Percentiles rank a stretch among this genome's conserved stretches.
Evolutionary conservation across 2,113 vertebrate species (phyloP).

Genomic region (Bostrychus sinensis): DNA sequence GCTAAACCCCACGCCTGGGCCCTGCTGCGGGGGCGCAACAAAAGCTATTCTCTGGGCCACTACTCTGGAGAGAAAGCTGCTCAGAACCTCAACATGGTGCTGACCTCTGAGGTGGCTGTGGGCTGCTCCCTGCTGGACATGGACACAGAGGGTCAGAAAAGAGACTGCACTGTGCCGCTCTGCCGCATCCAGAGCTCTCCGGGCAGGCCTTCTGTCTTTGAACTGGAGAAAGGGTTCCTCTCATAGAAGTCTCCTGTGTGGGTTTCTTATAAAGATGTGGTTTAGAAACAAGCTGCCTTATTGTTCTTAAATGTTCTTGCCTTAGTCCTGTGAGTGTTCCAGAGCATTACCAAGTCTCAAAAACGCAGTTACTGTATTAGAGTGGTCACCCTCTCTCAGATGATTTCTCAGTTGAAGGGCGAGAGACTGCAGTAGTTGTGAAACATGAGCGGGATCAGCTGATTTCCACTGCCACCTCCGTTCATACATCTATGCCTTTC

Average conservation of each 20-base stretch:
- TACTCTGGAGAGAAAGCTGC: slow-evolving; percentile 67
- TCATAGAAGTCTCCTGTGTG: slow-evolving; percentile 69
- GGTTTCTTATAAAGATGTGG: background rate
- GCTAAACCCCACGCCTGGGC: slow-evolving; percentile 79
- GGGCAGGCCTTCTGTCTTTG: slow-evolving; percentile 78
- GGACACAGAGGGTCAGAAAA: slow-evolving; percentile 87
- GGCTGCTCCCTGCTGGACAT: slow-evolving; percentile 86
- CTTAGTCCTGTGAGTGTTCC: slow-evolving; percentile 32
- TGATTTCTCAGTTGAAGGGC: background rate
- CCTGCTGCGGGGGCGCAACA: slow-evolving; percentile 76
- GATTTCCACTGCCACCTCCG: slow-evolving; percentile 25
- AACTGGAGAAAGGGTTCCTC: slow-evolving; percentile 90
- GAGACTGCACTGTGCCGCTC: slow-evolving; percentile 87
- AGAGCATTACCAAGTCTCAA: slow-evolving; percentile 16
- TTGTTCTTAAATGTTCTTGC: slow-evolving; percentile 15
- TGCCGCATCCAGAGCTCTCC: slow-evolving; percentile 85
- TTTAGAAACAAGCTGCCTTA: slow-evolving; percentile 49
- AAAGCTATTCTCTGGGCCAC: slow-evolving; percentile 78
- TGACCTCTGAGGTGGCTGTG: slow-evolving; percentile 71
- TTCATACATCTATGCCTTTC: slow-evolving; percentile 3
- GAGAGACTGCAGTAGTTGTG: background rate
- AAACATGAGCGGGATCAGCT: slow-evolving; percentile 23
- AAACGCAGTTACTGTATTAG: slow-evolving; percentile 15
- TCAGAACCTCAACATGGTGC: slow-evolving; percentile 65
- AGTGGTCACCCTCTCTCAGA: slow-evolving; percentile 4